Evolutionary conservation across 2,113 vertebrate species (phyloP).

Genomic region (Ophthalmolycus amberensis): DNA sequence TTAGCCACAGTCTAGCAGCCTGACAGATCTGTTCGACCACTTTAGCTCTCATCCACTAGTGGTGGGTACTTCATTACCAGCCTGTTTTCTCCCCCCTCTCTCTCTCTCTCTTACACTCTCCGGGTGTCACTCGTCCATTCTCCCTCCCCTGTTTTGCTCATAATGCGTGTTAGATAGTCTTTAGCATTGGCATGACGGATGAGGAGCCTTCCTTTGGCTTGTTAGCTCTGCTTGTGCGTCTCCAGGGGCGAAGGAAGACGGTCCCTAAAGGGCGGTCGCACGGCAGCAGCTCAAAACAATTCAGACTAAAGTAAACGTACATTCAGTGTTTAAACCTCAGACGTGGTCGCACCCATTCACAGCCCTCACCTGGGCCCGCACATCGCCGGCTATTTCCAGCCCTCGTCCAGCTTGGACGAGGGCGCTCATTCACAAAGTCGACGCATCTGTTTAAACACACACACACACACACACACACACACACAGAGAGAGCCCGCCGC

Average conservation of each 20-base stretch:
- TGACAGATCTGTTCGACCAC: slow-evolving; percentile 79
- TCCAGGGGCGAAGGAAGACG: neutral
- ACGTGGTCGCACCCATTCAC: slow-evolving; percentile 5
- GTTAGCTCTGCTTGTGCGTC: slow-evolving; percentile 28
- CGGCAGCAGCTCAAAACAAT: neutral
- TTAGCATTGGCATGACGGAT: slow-evolving; percentile 59
- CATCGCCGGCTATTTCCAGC: slow-evolving; percentile 10
- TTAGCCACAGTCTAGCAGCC: slow-evolving; percentile 79
- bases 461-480: slow-evolving; percentile 12
- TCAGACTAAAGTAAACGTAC: neutral
- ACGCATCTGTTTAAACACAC: slow-evolving; percentile 58
- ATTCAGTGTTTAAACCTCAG: neutral
- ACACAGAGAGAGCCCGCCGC: neutral
- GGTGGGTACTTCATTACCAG: slow-evolving; percentile 75
- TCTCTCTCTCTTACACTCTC: neutral
- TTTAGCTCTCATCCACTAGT: slow-evolving; percentile 73
- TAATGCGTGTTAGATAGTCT: slow-evolving; percentile 54
- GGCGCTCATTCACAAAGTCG: slow-evolving; percentile 39
- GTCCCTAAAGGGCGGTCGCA: neutral
- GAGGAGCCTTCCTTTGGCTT: slow-evolving; percentile 27
- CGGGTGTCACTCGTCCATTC: slow-evolving; percentile 40
- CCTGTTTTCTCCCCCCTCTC: slow-evolving; percentile 49
- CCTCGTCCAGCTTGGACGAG: slow-evolving; percentile 7
- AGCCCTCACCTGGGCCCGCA: neutral
- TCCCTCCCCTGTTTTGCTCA: slow-evolving; percentile 3